Conservation (phyloP, 2,113 vertebrate genomes). For the Ceuthmochares aereus region DNA sequence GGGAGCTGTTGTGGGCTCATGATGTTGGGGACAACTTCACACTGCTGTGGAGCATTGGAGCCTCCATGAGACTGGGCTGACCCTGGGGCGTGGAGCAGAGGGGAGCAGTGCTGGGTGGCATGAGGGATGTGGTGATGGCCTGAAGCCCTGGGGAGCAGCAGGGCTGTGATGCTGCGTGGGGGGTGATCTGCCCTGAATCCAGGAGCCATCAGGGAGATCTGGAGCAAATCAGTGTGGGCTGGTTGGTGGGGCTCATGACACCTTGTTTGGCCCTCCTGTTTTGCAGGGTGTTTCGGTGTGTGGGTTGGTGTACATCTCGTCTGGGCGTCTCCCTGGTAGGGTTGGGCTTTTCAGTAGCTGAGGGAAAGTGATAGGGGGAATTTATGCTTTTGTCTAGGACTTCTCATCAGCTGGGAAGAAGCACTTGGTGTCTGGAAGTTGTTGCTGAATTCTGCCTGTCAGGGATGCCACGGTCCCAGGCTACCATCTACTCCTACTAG, state of each 20-base stretch:
- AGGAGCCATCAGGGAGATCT: neutral
- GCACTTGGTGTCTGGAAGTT: neutral
- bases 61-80: fast-evolving
- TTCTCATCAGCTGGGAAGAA: neutral
- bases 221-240: neutral
- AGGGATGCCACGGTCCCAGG: neutral
- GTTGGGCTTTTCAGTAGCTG: neutral
- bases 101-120: neutral
- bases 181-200: neutral
- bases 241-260: neutral
- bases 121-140: neutral
- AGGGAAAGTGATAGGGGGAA: neutral
- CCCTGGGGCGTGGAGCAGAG: fast-evolving
- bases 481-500: neutral
- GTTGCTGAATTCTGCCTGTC: neutral
- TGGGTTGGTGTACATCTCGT: neutral
- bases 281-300: neutral
- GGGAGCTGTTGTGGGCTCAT: neutral
- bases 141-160: neutral
- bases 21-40: fast-evolving
- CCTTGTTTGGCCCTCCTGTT: neutral
- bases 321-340: neutral
- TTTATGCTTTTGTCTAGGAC: fast-evolving
- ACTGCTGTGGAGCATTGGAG: neutral
- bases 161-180: fast-evolving